phyloP scores from a whole-genome alignment of 2,888 invertebrate species.

The Melanchra persicariae region DNA sequence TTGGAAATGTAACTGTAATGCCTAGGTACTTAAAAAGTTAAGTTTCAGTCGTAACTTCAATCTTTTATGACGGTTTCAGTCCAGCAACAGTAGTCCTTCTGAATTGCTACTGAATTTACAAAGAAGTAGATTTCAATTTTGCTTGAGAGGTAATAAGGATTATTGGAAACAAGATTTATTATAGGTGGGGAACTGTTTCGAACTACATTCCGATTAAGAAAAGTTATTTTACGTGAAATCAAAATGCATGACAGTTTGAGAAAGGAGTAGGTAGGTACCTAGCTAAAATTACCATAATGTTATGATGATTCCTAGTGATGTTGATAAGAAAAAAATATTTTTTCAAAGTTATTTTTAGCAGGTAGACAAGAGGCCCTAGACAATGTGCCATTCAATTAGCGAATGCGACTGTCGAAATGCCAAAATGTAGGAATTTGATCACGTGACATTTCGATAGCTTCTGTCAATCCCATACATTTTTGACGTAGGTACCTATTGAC shows the following conservation, averaged over 20 bases:
- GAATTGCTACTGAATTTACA: background rate
- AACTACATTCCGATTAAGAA: background rate
- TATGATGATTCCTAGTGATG: no score
- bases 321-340: no score
- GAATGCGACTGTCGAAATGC: no score
- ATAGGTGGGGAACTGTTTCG: background rate
- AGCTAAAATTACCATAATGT: no score
- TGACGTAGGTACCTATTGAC: no score
- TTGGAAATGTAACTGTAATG: conserved; percentile 3
- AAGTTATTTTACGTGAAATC: background rate
- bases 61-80: background rate
- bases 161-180: conserved; percentile 32
- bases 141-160: background rate
- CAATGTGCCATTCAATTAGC: no score
- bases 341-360: no score
- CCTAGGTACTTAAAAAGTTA: background rate
- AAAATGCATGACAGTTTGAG: background rate
- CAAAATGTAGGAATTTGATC: no score
- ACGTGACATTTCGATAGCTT: no score
- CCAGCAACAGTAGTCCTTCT: background rate
- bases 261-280: background rate
- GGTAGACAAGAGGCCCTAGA: no score
- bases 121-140: background rate
- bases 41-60: background rate
- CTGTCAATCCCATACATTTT: no score